Base-by-base conservation (phyloP, 2,888 invertebrate genomes). In the Phania funesta region DNA sequence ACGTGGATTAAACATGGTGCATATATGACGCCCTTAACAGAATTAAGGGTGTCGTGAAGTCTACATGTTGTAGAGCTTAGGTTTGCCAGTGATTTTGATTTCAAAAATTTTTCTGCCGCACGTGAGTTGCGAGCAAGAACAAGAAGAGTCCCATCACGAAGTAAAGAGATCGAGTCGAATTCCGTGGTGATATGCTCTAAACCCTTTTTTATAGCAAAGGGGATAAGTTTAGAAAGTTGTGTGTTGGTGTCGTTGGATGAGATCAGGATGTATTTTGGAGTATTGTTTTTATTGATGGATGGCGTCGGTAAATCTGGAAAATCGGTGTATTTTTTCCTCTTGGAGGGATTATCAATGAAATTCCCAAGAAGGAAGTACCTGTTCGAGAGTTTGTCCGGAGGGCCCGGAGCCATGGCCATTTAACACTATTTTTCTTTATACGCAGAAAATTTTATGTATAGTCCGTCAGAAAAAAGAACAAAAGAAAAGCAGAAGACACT, bases 71-170 rank as follows among this genome's bases (percentile, higher is more conserved):
- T 54, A 16, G 67, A 48, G 13, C 48, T 50, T 8, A 75, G n/a
- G 9, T 56, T 50, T 0, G 50, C n/a, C 26, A 65, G 22, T 2
- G n/a, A 2, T 18, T 68, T 48, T 24, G 65, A n/a, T 65, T 67
- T 75, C 86, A 89, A 16, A 22, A 74, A 52, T 20, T 70, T 77
- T 6, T 70, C 70, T 0, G 70, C 70, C 3, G 38, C 8, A 8
- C 60, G 65, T 8, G 29, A 35, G 29, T 65, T 65, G 1, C 26
- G 65, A 2, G 54, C 35, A 1, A 73, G n/a, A n/a, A n/a, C n/a
- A n/a, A n/a, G 56, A n/a, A 62, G 41, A 18, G 8, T 62, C 1
- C 60, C 71, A n/a, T 71, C 60, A 7, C 60, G 41, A n/a, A 60
- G 24, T n/a, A 35, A 38, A 1, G 62, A 32, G 3, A 75, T 75